Evolutionary conservation across 30 jellyfish, hydroid and myxozoan species (phyloP).

Genomic region (Cassiopea andromeda): DNA sequence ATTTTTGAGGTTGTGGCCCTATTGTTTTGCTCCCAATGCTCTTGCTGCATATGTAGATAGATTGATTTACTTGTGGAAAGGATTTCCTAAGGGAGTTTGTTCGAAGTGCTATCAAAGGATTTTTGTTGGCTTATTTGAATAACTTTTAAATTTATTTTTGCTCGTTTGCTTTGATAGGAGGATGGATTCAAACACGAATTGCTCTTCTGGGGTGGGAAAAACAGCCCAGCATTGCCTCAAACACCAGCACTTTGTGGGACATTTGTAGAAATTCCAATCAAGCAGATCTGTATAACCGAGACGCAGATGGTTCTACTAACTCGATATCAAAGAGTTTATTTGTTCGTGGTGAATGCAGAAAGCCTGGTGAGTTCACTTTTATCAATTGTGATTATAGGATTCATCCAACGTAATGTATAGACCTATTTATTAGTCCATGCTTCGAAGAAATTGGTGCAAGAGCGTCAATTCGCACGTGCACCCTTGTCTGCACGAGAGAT

Average conservation of each 20-base stretch:
- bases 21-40: no score
- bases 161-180: conserved; percentile 9
- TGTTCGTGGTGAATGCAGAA: conserved; percentile 65
- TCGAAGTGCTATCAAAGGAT: not conserved
- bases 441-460: no score
- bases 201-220: conserved; percentile 70
- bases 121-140: not conserved
- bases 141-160: no score
- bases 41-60: no score
- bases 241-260: conserved; percentile 60
- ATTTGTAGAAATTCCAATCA: conserved; percentile 64
- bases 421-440: no score
- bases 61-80: no score
- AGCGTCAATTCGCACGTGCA: no score
- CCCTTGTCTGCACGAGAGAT: no score
- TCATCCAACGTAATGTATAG: no score
- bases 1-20: no score
- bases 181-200: conserved; percentile 64
- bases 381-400: no score
- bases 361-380: conserved; percentile 69
- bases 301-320: conserved; percentile 69
- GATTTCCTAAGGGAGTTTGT: no score
- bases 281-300: conserved; percentile 84
- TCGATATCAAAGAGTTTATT: conserved; percentile 67
- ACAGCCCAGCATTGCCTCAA: conserved; percentile 59